Evolutionary conservation across 2,888 invertebrate genomes (phyloP), one percentile per base, ranked within the genome.

Genomic region (Mythimna ferrago): DNA sequence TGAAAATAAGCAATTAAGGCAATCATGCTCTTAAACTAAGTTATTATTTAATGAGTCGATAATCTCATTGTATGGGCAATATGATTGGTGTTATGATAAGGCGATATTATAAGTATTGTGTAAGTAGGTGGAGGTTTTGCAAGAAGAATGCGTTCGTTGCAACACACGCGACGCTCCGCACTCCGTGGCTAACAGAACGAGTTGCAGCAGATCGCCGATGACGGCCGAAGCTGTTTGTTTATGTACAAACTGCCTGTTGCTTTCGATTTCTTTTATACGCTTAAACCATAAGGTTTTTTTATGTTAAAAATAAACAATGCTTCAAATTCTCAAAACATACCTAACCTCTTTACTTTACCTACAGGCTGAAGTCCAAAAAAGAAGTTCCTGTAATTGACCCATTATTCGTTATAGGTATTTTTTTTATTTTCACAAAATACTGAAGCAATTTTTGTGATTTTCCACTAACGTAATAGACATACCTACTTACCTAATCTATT

Each of bases 111-210:
- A 76, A 66, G 74, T 71, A 74, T 83, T 78, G 81, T 73, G 84
- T 82, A 86, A 80, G 76, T 63, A 76, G 71, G 68, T 66, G 68
- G 71, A 75, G 71, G 81, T 90, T 87, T 89, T 81, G 89, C 88
- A 91, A 89, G 75, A 85, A 87, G 89, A 89, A 90, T 90, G 89
- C 86, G 82, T 88, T 83, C 86, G 84, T 91, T 91, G 87, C 89
- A 85, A 88, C 85, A 89, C 81, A 66, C 64, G 77, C 66, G 68
- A 70, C 71, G 79, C 68, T 81, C 58, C 73, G 80, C 63, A 61
- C 68, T 81, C 58, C 73, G 80, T 62, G 58, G 76, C 83, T 78
- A 64, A 70, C 78, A 60, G 71, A 78, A 75, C 78, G 72, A 62
- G 70, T 80, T 81, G 80, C 76, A 82, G 81, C 81, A 66, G 73